phyloP scores from a whole-genome alignment of 23 tunicate species.

The Oikopleura albicans region DNA sequence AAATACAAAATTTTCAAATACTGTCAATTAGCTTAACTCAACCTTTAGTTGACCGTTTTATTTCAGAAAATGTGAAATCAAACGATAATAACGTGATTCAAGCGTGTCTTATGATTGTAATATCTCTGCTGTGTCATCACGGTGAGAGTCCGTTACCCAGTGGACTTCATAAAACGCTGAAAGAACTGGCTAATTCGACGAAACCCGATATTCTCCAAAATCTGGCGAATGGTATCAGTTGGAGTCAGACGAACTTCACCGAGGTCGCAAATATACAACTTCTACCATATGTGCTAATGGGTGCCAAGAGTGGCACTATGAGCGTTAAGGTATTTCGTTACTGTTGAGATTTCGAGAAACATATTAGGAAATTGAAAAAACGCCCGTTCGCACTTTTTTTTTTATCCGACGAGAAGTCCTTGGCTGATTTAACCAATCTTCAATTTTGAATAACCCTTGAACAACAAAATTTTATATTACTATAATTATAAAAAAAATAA shows the following conservation, averaged over 20 bases:
- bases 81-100: not conserved
- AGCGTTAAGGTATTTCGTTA: not conserved
- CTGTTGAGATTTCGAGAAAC: too few species aligned
- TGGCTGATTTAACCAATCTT: too few species aligned
- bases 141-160: not conserved
- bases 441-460: too few species aligned
- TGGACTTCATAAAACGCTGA: not conserved
- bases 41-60: too few species aligned
- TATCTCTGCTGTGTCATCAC: not conserved
- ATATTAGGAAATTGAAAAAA: too few species aligned
- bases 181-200: not conserved
- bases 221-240: not conserved
- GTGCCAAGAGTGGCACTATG: not conserved
- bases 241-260: not conserved
- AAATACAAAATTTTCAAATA: too few species aligned
- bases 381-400: too few species aligned
- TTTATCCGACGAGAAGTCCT: too few species aligned
- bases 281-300: not conserved
- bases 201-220: not conserved
- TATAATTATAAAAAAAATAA: too few species aligned
- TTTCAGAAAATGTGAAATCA: not conserved
- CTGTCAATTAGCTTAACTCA: too few species aligned
- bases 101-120: not conserved
- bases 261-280: not conserved
- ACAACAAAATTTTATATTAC: too few species aligned